Conservation (phyloP, 2,797 vertebrate genomes). For the Coranthus polyacanthus region DNA sequence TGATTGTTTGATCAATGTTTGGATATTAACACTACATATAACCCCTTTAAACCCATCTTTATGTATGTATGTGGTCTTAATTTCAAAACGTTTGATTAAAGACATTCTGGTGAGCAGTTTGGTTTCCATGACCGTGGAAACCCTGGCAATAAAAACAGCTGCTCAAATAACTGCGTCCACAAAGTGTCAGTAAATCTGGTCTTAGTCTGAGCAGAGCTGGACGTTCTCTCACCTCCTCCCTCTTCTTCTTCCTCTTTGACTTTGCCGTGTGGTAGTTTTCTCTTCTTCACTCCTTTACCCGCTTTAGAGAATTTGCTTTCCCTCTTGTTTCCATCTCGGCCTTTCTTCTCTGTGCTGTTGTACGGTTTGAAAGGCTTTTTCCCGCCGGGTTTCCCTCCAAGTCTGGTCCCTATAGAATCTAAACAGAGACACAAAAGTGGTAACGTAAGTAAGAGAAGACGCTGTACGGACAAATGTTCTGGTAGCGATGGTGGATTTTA, state of each 20-base stretch:
- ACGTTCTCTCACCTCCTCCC: conserved; percentile 58
- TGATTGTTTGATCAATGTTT: no score
- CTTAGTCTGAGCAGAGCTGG: no score
- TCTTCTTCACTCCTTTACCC: conserved; percentile 68
- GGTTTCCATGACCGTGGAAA: no score
- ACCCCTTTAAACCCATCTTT: no score
- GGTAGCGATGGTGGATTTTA: background rate
- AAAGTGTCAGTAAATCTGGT: no score
- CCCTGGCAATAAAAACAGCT: no score
- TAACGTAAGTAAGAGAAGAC: no score
- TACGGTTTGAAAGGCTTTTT: conserved; percentile 73
- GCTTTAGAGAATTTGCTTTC: conserved; percentile 60
- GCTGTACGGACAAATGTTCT: background rate
- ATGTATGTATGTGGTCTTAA: no score
- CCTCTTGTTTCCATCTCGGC: conserved; percentile 51
- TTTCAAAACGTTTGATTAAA: no score
- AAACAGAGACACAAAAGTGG: conserved; percentile 7
- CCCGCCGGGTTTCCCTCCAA: conserved; percentile 64
- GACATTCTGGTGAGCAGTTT: no score
- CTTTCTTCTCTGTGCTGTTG: conserved; percentile 65
- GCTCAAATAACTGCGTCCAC: no score
- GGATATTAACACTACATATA: no score
- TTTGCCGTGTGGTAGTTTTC: conserved; percentile 57
- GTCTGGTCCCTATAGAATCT: conserved; percentile 71
- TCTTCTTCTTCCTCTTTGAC: conserved; percentile 18